phyloP scores from a whole-genome alignment of 2,888 invertebrate genomes.

The Clostera curtula region DNA sequence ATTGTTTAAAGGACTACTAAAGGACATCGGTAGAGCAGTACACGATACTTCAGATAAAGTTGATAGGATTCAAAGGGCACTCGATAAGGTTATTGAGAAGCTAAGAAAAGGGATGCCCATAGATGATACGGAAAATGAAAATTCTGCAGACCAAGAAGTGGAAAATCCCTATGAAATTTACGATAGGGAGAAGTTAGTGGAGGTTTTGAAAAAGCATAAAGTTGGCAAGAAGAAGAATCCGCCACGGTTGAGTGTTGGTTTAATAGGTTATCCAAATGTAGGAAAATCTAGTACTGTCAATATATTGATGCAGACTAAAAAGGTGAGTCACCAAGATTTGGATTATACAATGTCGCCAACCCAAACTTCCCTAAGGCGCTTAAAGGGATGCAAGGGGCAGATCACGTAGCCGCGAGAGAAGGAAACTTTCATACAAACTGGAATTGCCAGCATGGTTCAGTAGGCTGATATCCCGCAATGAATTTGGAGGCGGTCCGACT shows the following conservation, averaged over 20 bases:
- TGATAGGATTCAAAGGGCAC: conserved; percentile 65
- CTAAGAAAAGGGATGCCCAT: conserved; percentile 48
- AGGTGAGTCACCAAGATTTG: conserved; percentile 74
- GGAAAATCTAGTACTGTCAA: conserved; percentile 99
- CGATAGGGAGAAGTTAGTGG: conserved; percentile 80
- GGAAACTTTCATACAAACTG: no score
- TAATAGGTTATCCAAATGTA: conserved; percentile 99
- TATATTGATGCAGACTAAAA: conserved; percentile 88
- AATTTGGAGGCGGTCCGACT: no score
- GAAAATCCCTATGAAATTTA: conserved; percentile 77
- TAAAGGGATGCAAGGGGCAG: no score
- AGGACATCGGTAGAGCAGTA: conserved; percentile 69
- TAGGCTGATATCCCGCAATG: no score
- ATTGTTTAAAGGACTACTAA: conserved; percentile 65
- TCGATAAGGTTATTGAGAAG: conserved; percentile 58
- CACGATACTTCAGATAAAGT: conserved; percentile 72
- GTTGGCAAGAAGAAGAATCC: conserved; percentile 58
- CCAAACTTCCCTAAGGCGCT: no score
- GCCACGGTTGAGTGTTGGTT: conserved; percentile 86
- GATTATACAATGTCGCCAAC: no score
- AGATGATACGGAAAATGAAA: conserved; percentile 27
- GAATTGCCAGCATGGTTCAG: no score
- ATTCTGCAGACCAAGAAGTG: conserved; percentile 17
- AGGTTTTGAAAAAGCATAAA: conserved; percentile 77
- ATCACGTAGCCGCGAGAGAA: no score